Evolutionary conservation across 2,113 vertebrate species (phyloP).

Genomic region (Coturnix japonica): DNA sequence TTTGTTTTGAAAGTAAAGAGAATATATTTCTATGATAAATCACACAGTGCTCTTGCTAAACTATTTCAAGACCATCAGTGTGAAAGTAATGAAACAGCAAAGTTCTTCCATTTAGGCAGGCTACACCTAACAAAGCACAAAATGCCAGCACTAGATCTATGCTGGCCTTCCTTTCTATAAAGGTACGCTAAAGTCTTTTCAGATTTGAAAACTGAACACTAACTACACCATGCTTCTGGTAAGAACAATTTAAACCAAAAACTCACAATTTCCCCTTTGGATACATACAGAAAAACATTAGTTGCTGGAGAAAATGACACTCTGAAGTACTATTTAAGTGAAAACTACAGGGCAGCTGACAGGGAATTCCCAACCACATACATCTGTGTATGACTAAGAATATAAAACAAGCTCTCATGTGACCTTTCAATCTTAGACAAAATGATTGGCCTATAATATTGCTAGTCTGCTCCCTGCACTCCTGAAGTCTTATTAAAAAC

Average conservation of each 20-base stretch:
- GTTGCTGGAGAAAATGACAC: conserved; percentile 29
- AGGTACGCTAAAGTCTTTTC: background rate
- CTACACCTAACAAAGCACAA: background rate
- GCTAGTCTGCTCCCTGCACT: conserved; percentile 46
- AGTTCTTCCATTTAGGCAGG: background rate
- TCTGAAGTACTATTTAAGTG: conserved; percentile 48
- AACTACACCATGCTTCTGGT: background rate
- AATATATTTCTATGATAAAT: background rate
- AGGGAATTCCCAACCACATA: conserved; percentile 48
- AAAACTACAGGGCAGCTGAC: conserved; percentile 51
- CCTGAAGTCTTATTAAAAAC: conserved; percentile 58
- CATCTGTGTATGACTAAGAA: conserved; percentile 50
- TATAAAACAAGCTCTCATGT: conserved; percentile 61
- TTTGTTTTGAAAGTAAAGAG: conserved; percentile 24
- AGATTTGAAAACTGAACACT: background rate
- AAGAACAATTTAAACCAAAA: background rate
- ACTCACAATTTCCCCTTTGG: background rate
- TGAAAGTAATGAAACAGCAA: background rate
- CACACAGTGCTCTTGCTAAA: background rate
- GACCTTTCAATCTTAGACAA: conserved; percentile 49
- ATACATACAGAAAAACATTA: background rate
- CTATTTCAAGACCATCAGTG: background rate
- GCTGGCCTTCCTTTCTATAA: background rate
- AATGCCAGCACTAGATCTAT: background rate
- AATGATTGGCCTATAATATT: conserved; percentile 45